Conservation (phyloP, 2,888 invertebrate species). For the Torymus tubicola region DNA sequence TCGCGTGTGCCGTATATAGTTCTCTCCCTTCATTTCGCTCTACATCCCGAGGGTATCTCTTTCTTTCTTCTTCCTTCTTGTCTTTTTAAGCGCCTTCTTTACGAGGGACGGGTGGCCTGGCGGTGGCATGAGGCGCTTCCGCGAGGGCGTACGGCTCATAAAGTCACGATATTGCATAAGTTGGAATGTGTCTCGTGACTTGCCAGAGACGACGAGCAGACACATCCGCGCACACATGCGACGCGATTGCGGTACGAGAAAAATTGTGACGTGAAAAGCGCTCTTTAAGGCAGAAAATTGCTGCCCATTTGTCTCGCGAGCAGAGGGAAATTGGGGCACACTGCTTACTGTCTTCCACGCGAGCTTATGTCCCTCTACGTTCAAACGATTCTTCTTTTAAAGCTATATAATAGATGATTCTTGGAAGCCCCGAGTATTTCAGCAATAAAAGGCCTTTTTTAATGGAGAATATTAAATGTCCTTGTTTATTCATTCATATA, state of each 20-base stretch:
- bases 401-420: too few relatives aligned
- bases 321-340: conserved; percentile 12
- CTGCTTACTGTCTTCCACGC: too few relatives aligned
- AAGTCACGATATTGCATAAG: conserved; percentile 20
- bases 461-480: too few relatives aligned
- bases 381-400: too few relatives aligned
- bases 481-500: too few relatives aligned
- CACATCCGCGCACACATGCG: too few relatives aligned
- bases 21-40: not conserved
- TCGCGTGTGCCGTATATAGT: conserved; percentile 51
- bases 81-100: not conserved
- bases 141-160: not conserved
- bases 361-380: too few relatives aligned
- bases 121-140: conserved; percentile 18
- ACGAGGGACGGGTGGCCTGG: conserved; percentile 15
- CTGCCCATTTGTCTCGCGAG: not conserved
- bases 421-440: too few relatives aligned
- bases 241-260: conserved; percentile 4
- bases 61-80: conserved; percentile 9
- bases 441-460: too few relatives aligned
- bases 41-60: not conserved
- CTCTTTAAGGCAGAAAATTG: not conserved
- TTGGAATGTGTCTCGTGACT: too few relatives aligned
- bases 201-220: not conserved
- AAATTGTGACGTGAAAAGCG: not conserved